Evolutionary conservation across 1,140 invertebrate species (phyloP).

Genomic region (Drosophila chauvacae): DNA sequence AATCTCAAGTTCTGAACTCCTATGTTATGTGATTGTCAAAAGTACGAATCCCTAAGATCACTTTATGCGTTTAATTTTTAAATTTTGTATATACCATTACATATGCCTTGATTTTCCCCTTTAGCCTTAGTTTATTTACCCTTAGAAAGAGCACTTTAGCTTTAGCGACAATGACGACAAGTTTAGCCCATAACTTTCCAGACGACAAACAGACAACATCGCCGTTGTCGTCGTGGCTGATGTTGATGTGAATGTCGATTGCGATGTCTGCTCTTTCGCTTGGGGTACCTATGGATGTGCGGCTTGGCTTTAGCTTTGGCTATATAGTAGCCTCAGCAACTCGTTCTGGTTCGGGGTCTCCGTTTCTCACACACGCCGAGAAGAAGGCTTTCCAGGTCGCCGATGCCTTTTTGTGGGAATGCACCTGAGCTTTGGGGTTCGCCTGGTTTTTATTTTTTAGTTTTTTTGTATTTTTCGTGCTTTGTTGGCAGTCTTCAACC

Average conservation of each 20-base stretch:
- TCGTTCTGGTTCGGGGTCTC: constrained; percentile 7
- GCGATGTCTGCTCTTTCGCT: constrained; percentile 39
- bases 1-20: neutral
- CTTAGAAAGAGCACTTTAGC: neutral
- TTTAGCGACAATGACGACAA: constrained; percentile 41
- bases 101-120: too few relatives aligned
- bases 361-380: constrained; percentile 33
- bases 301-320: constrained; percentile 49
- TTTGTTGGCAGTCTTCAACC: constrained; percentile 37
- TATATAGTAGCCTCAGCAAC: constrained; percentile 6
- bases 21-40: too few relatives aligned
- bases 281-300: constrained; percentile 14
- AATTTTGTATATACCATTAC: neutral
- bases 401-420: constrained; percentile 44
- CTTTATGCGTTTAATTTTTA: rapidly evolving
- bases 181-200: constrained; percentile 71
- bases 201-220: constrained; percentile 63
- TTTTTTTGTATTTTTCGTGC: constrained; percentile 14
- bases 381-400: constrained; percentile 41
- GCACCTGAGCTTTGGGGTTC: constrained; percentile 62
- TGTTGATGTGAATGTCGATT: constrained; percentile 57
- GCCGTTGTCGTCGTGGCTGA: constrained; percentile 35
- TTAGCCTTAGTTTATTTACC: neutral
- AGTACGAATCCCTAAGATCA: too few relatives aligned
- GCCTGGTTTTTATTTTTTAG: constrained; percentile 24